Conservation (phyloP, 2,113 vertebrate species). For the Passer montanus region DNA sequence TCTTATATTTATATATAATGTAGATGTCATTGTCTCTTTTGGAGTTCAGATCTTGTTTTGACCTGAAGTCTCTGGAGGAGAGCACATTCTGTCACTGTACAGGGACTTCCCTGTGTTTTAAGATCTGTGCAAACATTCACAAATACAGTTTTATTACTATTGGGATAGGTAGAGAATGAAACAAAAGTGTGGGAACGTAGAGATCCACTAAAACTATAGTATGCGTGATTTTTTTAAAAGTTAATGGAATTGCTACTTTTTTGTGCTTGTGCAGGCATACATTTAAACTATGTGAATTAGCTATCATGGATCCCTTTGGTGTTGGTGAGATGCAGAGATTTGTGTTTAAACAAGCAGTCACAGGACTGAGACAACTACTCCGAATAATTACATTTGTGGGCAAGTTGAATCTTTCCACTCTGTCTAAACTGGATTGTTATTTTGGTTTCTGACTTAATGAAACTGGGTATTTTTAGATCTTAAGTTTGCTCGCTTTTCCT, state of each 20-base stretch:
- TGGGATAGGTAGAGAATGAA: not conserved
- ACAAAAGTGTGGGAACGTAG: not conserved
- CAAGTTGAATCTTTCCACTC: not conserved
- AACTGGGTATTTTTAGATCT: not conserved
- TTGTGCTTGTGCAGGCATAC: rapidly evolving
- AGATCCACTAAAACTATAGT: not conserved
- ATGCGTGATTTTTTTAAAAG: not conserved
- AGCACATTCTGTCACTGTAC: not conserved
- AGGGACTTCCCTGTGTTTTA: not conserved
- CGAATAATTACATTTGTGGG: not conserved
- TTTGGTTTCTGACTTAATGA: not conserved
- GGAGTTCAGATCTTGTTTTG: not conserved
- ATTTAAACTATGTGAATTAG: not conserved
- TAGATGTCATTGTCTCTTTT: not conserved
- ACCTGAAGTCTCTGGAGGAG: not conserved
- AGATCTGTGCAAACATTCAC: not conserved
- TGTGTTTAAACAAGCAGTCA: not conserved
- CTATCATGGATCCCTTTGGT: not conserved
- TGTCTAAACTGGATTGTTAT: not conserved
- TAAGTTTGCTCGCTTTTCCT: not conserved
- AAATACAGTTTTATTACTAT: not conserved
- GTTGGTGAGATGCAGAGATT: not conserved
- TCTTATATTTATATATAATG: not conserved
- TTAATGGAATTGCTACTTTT: not conserved
- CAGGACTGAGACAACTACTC: not conserved